Conservation (phyloP, 2,113 vertebrate species). For the Malurus alboscapulatus region DNA sequence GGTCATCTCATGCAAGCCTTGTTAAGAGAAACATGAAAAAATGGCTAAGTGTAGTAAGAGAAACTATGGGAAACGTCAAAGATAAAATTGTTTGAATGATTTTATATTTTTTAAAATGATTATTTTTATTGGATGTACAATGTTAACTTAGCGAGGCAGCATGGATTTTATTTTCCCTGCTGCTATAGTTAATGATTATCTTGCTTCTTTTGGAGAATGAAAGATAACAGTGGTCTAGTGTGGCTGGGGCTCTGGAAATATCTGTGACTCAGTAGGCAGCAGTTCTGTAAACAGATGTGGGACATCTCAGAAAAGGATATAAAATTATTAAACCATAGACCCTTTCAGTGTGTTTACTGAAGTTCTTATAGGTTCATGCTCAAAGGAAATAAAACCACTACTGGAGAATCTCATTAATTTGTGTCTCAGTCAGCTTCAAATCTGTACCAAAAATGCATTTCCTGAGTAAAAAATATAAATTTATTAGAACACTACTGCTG, state of each 20-base stretch:
- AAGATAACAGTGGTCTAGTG: constrained; percentile 17
- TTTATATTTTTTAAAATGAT: not conserved
- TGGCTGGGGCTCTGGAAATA: constrained; percentile 3
- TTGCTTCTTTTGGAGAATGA: constrained; percentile 24
- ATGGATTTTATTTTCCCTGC: constrained; percentile 11
- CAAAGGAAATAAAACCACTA: not conserved
- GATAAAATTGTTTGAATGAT: constrained; percentile 19
- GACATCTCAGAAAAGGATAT: not conserved
- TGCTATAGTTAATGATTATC: constrained; percentile 3
- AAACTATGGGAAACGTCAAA: not conserved
- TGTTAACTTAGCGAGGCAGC: constrained; percentile 5
- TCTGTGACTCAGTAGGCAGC: not conserved
- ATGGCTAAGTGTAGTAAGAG: constrained; percentile 21
- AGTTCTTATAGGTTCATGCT: not conserved
- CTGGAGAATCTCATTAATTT: not conserved
- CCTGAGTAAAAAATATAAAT: not conserved
- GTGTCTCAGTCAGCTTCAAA: not conserved
- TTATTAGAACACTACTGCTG: not conserved
- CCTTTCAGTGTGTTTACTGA: not conserved
- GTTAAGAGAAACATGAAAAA: constrained; percentile 51
- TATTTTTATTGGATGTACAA: constrained; percentile 39
- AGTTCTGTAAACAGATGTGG: not conserved
- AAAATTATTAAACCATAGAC: constrained; percentile 33
- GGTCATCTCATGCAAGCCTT: constrained; percentile 55
- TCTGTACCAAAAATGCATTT: constrained; percentile 3